These are phyloP conservation scores for Patella depressa DNA, from an alignment of 2,888 invertebrate genomes.

Conservation along the genomic window DNA sequence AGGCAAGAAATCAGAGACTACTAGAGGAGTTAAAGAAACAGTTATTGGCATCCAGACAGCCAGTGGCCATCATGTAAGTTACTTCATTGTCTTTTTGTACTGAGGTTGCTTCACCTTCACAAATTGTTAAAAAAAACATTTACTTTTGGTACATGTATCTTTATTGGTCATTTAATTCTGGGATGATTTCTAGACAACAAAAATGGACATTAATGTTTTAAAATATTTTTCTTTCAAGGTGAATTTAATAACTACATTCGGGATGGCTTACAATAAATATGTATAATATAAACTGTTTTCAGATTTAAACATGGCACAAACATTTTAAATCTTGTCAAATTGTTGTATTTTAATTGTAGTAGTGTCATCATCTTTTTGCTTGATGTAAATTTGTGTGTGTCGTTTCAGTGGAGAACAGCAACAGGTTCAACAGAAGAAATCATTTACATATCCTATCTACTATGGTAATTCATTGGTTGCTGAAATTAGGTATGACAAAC, in stretches of 20 bases:
- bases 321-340: too few relatives aligned
- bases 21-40: constrained; percentile 56
- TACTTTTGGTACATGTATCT: too few relatives aligned
- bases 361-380: too few relatives aligned
- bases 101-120: too few relatives aligned
- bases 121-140: too few relatives aligned
- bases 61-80: constrained; percentile 54
- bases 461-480: constrained; percentile 61
- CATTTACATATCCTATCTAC: constrained; percentile 54
- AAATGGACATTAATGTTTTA: background rate
- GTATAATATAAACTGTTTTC: too few relatives aligned
- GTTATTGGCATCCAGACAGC: constrained; percentile 47
- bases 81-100: background rate
- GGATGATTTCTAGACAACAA: too few relatives aligned
- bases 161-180: too few relatives aligned
- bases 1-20: constrained; percentile 56
- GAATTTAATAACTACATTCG: background rate
- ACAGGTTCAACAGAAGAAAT: constrained; percentile 36
- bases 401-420: constrained; percentile 11
- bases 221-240: background rate
- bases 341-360: too few relatives aligned
- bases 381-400: background rate
- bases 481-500: constrained; percentile 54
- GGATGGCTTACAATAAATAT: too few relatives aligned
- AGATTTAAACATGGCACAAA: too few relatives aligned